Evolutionary conservation across 2,888 invertebrate species (phyloP).

Genomic region (Tuta absoluta): DNA sequence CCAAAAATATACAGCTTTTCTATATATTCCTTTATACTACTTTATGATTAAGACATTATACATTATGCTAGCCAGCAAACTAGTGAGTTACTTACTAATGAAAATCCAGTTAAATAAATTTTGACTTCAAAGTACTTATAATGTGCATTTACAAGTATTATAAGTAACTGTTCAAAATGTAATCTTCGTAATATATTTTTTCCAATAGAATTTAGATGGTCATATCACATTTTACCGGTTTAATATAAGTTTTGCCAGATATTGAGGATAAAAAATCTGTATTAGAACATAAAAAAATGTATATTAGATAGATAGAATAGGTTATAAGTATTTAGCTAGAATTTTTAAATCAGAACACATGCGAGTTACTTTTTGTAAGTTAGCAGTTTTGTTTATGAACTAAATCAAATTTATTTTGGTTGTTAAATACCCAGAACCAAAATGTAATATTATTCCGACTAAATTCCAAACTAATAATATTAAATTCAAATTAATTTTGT

Average conservation of each 20-base stretch:
- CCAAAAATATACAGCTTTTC: too few species aligned
- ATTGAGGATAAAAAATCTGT: neutral
- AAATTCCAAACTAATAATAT: too few species aligned
- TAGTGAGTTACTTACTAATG: neutral
- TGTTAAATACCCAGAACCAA: too few species aligned
- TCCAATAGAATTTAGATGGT: constrained; percentile 6
- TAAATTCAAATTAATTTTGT: too few species aligned
- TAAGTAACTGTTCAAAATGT: neutral
- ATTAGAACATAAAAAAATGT: neutral
- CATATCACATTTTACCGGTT: constrained; percentile 12
- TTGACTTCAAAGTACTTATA: constrained; percentile 8
- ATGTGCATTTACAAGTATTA: constrained; percentile 21
- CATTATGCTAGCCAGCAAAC: too few species aligned
- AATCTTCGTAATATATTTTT: neutral
- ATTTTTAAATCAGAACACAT: neutral
- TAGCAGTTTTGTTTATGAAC: too few species aligned
- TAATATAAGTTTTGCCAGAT: neutral
- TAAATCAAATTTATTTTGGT: too few species aligned
- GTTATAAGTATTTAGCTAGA: neutral
- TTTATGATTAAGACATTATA: too few species aligned
- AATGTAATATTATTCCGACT: too few species aligned
- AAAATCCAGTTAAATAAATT: neutral
- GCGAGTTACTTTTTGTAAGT: neutral
- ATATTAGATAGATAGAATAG: constrained; percentile 10
- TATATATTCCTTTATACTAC: too few species aligned